phyloP scores from a whole-genome alignment of 2,888 invertebrate species.

The Orthonychiurus folsomi region DNA sequence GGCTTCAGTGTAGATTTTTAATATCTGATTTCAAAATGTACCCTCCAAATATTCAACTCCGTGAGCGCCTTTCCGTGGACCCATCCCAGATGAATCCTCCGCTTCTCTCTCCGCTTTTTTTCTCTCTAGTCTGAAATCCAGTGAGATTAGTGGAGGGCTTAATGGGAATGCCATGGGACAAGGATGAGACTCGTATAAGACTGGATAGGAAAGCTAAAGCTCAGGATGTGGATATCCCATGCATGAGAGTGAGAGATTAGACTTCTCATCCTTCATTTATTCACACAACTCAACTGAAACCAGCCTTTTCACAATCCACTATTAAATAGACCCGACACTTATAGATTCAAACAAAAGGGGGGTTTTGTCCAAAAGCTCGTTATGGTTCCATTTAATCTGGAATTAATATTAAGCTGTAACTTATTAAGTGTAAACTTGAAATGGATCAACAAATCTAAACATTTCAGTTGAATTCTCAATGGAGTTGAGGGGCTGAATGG shows the following conservation, averaged over 20 bases:
- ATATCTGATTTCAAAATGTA: no score
- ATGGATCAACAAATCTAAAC: no score
- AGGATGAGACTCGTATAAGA: background rate
- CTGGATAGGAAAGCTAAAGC: background rate
- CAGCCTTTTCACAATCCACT: no score
- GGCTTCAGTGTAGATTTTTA: no score
- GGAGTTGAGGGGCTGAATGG: no score
- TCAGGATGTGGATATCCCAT: background rate
- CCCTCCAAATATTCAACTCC: no score
- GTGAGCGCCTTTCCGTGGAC: background rate
- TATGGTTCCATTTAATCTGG: background rate
- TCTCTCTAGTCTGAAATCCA: background rate
- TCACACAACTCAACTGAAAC: background rate
- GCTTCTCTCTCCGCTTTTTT: background rate
- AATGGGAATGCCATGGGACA: background rate
- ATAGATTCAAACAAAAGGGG: background rate
- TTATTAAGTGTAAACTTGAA: background rate
- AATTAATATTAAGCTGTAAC: background rate
- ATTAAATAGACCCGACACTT: background rate
- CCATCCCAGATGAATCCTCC: no score
- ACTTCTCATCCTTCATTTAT: constrained; percentile 1
- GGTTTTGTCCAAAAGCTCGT: background rate
- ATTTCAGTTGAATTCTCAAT: no score
- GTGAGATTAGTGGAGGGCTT: background rate
- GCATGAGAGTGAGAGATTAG: background rate